These are phyloP conservation scores for Gymnosoma rotundatum DNA, from an alignment of 2,888 invertebrate species.

Conservation along the genomic window DNA sequence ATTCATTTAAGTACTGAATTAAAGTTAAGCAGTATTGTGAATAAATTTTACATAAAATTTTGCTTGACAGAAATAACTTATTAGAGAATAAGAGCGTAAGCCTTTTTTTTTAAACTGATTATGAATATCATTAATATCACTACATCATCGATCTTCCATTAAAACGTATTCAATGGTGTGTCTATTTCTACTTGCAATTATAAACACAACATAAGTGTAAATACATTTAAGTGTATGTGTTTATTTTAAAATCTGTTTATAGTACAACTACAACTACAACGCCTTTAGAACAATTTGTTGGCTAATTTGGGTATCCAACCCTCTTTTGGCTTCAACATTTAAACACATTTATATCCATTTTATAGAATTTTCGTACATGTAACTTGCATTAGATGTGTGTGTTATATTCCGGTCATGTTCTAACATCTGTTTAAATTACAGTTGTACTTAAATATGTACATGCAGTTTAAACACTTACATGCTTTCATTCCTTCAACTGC, in stretches of 20 bases:
- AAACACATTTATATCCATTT: conserved; percentile 6
- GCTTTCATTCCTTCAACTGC: conserved; percentile 2
- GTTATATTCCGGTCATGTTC: conserved; percentile 36
- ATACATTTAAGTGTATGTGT: neutral
- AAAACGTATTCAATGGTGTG: conserved; percentile 5
- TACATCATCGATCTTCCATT: conserved; percentile 10
- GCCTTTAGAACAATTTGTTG: conserved; percentile 41
- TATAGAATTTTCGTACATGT: neutral
- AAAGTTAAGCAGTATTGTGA: too few relatives aligned
- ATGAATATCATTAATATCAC: too few relatives aligned
- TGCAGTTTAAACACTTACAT: conserved; percentile 23
- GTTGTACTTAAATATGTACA: conserved; percentile 45
- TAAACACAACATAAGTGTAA: too few relatives aligned
- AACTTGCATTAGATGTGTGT: conserved; percentile 27
- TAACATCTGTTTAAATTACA: conserved; percentile 52
- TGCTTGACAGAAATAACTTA: too few relatives aligned
- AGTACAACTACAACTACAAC: conserved; percentile 24
- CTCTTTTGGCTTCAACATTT: neutral
- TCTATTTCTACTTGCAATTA: too few relatives aligned
- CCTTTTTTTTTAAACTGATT: too few relatives aligned
- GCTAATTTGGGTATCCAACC: conserved; percentile 44
- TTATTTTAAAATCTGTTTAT: conserved; percentile 12
- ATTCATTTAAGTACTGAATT: too few relatives aligned
- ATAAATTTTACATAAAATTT: too few relatives aligned
- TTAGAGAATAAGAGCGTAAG: too few relatives aligned